Percentiles rank a stretch among this genome's conserved stretches.
Conservation (phyloP, 1,140 invertebrate genomes). For the Druon quercuslanigerum region DNA sequence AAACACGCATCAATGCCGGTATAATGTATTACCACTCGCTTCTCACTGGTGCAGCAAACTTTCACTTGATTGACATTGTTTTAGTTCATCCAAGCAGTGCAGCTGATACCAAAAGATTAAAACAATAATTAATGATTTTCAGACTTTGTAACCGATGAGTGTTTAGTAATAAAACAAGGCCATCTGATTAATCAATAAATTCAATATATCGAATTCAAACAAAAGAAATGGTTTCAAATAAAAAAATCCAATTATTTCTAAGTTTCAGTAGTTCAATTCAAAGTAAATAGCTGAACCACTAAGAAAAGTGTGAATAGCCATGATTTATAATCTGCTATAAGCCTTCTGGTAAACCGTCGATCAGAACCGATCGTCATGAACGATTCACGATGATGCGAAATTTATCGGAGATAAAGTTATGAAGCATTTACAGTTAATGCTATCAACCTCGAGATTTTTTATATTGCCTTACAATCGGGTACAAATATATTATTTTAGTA, state of each 20-base stretch:
- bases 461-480: not conserved
- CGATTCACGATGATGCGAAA: slow-evolving; percentile 22
- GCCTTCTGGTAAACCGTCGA: not conserved
- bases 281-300: not conserved
- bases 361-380: slow-evolving; percentile 7
- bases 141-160: not conserved
- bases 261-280: not conserved
- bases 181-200: not conserved
- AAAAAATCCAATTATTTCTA: not conserved
- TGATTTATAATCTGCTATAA: not conserved
- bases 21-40: not conserved
- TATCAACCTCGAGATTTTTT: slow-evolving; percentile 12
- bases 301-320: not conserved
- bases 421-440: not conserved
- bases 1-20: not conserved
- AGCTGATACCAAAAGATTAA: not conserved
- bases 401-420: not conserved
- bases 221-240: not conserved
- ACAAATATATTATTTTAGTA: not conserved
- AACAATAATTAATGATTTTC: slow-evolving; percentile 5
- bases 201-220: too few relatives aligned
- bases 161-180: not conserved
- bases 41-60: slow-evolving; percentile 16
- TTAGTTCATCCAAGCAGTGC: slow-evolving; percentile 6
- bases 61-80: slow-evolving; percentile 31